Base-by-base conservation (phyloP, 1,140 invertebrate genomes). In the Limonius californicus region DNA sequence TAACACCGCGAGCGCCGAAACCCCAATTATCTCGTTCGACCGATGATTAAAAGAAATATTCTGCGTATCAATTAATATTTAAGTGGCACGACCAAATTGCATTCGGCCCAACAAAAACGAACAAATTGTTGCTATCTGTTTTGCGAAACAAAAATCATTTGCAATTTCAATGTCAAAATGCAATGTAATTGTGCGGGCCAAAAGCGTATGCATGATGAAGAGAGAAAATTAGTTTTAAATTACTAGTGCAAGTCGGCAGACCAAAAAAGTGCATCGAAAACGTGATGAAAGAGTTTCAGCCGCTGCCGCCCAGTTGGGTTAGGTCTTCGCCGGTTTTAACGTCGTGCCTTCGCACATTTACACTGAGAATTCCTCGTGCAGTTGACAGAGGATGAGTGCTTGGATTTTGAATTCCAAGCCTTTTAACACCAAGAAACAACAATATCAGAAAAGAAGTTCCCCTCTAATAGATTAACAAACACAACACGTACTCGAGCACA, bases 171-270 rank as follows among this genome's bases (percentile, higher is more conserved):
- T 27, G 23, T 27, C 23, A 45, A 45, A 18, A 45, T 6, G 42
- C 6, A 45, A 45, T 45, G n/a, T 45, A 45, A 45, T 45, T 45
- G 16, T 18, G 23, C 23, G 9, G 23, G 12, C 42, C 12, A 45
- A 45, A 45, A 45, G 42, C 12, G 42, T 45, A 50, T 16, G 45
- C 8, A 50, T 19, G n/a, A 18, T 50, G n/a, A 21, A 50, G 16
- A 55, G 53, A 55, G 11, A 32, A 55, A 55, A 55, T 27, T 30
- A 55, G 21, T 55, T 55, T 55, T 55, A 55, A 55, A 55, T 55
- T 55, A 55, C 53, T 55, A 55, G 53, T 55, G 20, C 18, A 32
- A 23, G 53, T 15, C 45, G 45, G 20, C 16, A 8, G 16, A 21
- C 45, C 6, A 8, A 50, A 50, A 45, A 50, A 50, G 45, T 50